Evolutionary conservation across 2,888 invertebrate species (phyloP), one percentile per base, ranked within the genome.

Genomic region (Clepsis dumicolana): DNA sequence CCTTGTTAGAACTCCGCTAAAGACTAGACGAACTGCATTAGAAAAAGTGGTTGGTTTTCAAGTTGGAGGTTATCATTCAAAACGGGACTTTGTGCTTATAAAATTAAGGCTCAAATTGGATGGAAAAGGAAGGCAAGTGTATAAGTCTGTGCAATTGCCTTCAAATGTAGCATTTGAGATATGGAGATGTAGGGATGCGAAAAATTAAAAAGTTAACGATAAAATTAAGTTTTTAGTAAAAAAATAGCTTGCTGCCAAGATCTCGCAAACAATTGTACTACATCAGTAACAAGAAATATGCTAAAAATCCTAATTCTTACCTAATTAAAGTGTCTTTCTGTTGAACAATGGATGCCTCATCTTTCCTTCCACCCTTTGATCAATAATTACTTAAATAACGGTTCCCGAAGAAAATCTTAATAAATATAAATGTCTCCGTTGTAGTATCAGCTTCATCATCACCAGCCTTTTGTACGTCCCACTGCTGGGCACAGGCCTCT

Each of bases 111-210:
- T 27, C 8, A 53, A 52, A 59, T 24, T 59, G 25, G 41, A 18
- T 12, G 21, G 35, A 64, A 18, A 64, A 64, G 44, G 60, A 48
- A 53, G 18, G 38, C 25, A 29, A 77, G 72, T 76, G 72, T 79
- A 76, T 78, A 78, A 80, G 73, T 77, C 60, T 50, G 71, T 75
- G 76, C 79, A 75, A 79, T 77, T 79, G 74, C 77, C 78, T 75
- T 71, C 72, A 77, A 74, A 73, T 57, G 57, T 69, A 68, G 72
- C 72, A 72, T 61, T 75, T 73, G 74, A 76, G 73, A 71, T 75
- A 77, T 72, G 73, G 70, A 65, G 69, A 71, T 59, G 57, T 69
- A 72, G 72, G 38, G 74, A 38, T 54, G 73, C 25, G 41, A 60
- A 63, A 18, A n/a, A 29, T 27, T 60, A 38, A 57, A 38, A 38